Percentiles rank a stretch among this genome's conserved stretches.
phyloP scores from a whole-genome alignment of 2,797 vertebrate genomes.

The Anguilla pacifica region DNA sequence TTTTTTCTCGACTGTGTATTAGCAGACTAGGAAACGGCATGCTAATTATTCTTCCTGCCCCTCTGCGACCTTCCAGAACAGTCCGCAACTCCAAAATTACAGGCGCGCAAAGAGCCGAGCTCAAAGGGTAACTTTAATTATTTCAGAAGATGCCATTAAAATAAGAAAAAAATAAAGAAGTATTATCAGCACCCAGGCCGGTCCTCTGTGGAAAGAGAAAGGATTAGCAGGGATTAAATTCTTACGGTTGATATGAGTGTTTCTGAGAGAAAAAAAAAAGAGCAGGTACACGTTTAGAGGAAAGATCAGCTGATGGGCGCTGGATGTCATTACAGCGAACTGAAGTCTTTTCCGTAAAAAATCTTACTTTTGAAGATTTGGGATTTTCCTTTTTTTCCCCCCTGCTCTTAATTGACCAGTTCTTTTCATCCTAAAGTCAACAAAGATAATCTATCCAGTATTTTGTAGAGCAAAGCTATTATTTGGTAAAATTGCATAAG shows the following conservation, averaged over 20 bases:
- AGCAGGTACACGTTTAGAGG: slow-evolving; percentile 56
- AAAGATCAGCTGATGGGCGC: slow-evolving; percentile 56
- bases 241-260: slow-evolving; percentile 62
- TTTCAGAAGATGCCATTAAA: slow-evolving; percentile 47
- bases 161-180: slow-evolving; percentile 40
- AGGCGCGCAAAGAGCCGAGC: slow-evolving; percentile 43
- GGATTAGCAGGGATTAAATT: slow-evolving; percentile 64
- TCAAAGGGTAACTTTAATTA: slow-evolving; percentile 31
- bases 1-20: background rate
- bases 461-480: background rate
- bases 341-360: slow-evolving; percentile 27
- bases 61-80: background rate
- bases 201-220: slow-evolving; percentile 37
- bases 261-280: slow-evolving; percentile 35
- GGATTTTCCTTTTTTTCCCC: slow-evolving; percentile 25
- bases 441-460: background rate
- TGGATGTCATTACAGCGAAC: slow-evolving; percentile 3
- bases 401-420: background rate
- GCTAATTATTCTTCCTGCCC: slow-evolving; percentile 15
- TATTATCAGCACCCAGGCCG: slow-evolving; percentile 42
- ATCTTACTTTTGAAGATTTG: background rate
- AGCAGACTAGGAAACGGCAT: slow-evolving; percentile 38
- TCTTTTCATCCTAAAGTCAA: background rate
- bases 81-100: slow-evolving; percentile 12
- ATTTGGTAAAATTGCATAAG: background rate